Base-by-base conservation (phyloP, 2,797 vertebrate genomes). In the Cyprinella venusta region DNA sequence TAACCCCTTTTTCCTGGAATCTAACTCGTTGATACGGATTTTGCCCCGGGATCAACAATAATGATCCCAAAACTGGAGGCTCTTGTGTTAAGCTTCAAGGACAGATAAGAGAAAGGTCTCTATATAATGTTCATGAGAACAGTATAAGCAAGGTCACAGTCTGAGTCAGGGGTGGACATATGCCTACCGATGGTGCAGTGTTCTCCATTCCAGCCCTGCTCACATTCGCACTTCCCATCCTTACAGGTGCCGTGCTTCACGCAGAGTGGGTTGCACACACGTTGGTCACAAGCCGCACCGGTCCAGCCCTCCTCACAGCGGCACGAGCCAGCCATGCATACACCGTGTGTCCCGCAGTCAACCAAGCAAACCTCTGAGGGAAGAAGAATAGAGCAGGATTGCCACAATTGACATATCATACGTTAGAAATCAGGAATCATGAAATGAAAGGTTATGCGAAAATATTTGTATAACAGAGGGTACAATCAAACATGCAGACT, bases 181-280 rank as follows among this genome's bases (percentile, higher is more conserved):
- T 95, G 94, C 98, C 94, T 95, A 99, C 98, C 98, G 88, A 99
- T 99, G 95, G 98, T 99, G 96, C 98, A 99, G 96, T 99, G 98
- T 94, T 99, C 98, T 93, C 98, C 98, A 91, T 98, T 99, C 98
- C 98, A 99, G 94, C 98, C 98, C 93, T 98, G 97, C 94, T 97
- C 96, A 94, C 98, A 99, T 96, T 99, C 97, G 95, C 98, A 99
- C 93, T 98, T 99, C 88, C 98, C 98, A 83, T 99, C 98, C 93
- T 98, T 99, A 96, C 98, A 99, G 94, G 96, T 97, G 86, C 98
- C 98, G 21, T 99, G 98, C 93, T 99, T 98, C 81, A 96, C 96
- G 85, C 98, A 99, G 84, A 98, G 97, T 36, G 98, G 97, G 93
- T 98, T 98, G 90, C 98, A 99, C 90, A 98, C 97, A 0, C 98